These are phyloP conservation scores for Porites cylindrica DNA, from an alignment of 92 coral and sea anemone genomes.

Conservation along the genomic window DNA sequence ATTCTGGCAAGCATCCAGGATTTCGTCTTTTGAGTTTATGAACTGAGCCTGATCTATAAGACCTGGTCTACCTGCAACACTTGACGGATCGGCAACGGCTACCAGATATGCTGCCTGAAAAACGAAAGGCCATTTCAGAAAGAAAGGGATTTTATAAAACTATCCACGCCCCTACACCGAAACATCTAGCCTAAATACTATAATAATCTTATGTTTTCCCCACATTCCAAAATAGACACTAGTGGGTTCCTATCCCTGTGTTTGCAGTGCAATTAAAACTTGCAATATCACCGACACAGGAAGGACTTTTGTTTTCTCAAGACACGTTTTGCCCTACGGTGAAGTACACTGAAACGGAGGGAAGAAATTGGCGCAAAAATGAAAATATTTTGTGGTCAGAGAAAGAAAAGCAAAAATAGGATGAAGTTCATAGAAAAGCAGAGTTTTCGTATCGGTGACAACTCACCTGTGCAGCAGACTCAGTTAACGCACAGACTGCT, in stretches of 20 bases:
- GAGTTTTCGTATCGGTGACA: background rate
- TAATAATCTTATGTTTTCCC: too few relatives aligned
- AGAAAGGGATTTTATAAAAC: background rate
- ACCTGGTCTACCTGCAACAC: constrained; percentile 98
- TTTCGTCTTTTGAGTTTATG: constrained; percentile 92
- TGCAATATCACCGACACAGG: too few relatives aligned
- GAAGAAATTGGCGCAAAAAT: background rate
- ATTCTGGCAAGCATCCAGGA: constrained; percentile 88
- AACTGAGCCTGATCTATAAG: constrained; percentile 95
- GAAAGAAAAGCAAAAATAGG: background rate
- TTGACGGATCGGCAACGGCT: constrained; percentile 98
- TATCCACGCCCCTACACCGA: too few relatives aligned
- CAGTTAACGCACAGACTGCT: constrained; percentile 95
- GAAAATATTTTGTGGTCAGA: background rate
- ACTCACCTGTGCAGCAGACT: constrained; percentile 97
- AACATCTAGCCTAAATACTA: too few relatives aligned
- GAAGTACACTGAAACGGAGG: too few relatives aligned
- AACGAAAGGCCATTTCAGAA: background rate
- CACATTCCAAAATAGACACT: too few relatives aligned
- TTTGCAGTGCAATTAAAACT: too few relatives aligned
- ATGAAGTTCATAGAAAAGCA: too few relatives aligned
- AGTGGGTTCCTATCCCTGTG: too few relatives aligned
- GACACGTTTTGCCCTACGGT: too few relatives aligned
- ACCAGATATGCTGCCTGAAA: constrained; percentile 96
- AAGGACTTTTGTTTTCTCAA: too few relatives aligned